These are phyloP conservation scores for Anthonomus grandis DNA, from an alignment of 1,140 invertebrate species.

Conservation along the genomic window DNA sequence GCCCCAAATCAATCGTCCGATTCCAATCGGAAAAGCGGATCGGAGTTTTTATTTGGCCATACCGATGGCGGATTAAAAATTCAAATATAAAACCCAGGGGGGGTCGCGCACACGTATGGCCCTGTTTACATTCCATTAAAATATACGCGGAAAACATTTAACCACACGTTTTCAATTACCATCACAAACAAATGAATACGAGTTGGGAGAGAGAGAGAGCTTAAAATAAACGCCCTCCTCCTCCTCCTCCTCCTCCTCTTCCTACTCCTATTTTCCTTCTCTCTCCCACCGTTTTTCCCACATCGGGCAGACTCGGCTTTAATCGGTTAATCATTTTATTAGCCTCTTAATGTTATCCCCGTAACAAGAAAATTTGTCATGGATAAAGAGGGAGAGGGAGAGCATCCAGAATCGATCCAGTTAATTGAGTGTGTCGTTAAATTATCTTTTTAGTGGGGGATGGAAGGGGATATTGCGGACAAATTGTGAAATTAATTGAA, in stretches of 20 bases:
- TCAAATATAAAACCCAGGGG: conserved; percentile 35
- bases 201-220: conserved; percentile 23
- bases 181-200: conserved; percentile 42
- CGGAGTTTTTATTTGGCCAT: conserved; percentile 16
- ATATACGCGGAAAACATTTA: conserved; percentile 38
- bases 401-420: conserved; percentile 6
- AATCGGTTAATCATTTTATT: conserved; percentile 25
- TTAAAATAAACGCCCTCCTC: conserved; percentile 29
- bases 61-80: conserved; percentile 36
- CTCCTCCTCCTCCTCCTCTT: too few relatives aligned
- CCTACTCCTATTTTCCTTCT: too few relatives aligned
- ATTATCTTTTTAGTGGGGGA: background rate
- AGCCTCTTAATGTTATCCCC: conserved; percentile 15
- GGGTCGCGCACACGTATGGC: conserved; percentile 34
- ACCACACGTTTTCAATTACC: conserved; percentile 45
- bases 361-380: conserved; percentile 16
- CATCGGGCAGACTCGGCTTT: background rate
- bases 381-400: background rate
- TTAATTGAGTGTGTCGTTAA: conserved; percentile 19
- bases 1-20: background rate
- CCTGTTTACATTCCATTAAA: conserved; percentile 47
- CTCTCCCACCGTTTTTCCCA: background rate
- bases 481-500: background rate
- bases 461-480: background rate
- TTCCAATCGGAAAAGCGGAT: background rate